phyloP scores from a whole-genome alignment of 2,888 invertebrate genomes.

The Hyposoter didymator region DNA sequence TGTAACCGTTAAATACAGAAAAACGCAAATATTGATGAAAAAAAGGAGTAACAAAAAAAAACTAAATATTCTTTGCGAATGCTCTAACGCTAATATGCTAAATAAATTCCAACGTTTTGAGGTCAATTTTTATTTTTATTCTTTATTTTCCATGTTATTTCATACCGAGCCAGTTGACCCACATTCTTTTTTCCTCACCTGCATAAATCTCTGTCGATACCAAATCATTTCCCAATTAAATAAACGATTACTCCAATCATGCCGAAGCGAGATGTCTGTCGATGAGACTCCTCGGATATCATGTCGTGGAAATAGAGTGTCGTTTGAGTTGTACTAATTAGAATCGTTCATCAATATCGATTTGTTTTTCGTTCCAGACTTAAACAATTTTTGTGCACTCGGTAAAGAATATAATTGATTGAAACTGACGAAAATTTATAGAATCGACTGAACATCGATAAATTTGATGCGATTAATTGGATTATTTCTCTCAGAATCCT shows the following conservation, averaged over 20 bases:
- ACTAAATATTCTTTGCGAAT: neutral
- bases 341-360: neutral
- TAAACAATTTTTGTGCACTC: neutral
- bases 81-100: neutral
- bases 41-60: neutral
- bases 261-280: neutral
- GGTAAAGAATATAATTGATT: neutral
- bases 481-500: neutral
- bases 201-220: neutral
- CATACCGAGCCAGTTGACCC: neutral
- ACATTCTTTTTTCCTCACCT: neutral
- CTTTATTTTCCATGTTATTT: neutral
- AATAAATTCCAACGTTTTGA: neutral
- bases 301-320: neutral
- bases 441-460: neutral
- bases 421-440: neutral
- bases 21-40: slow-evolving; percentile 7
- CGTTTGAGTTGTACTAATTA: neutral
- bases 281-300: neutral
- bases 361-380: neutral
- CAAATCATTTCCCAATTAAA: neutral
- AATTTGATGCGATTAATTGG: neutral
- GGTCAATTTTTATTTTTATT: neutral
- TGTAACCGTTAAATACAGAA: neutral
- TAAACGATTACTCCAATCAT: neutral